Evolutionary conservation across 2,113 vertebrate genomes (phyloP).

Genomic region (Ibidorhyncha struthersii): DNA sequence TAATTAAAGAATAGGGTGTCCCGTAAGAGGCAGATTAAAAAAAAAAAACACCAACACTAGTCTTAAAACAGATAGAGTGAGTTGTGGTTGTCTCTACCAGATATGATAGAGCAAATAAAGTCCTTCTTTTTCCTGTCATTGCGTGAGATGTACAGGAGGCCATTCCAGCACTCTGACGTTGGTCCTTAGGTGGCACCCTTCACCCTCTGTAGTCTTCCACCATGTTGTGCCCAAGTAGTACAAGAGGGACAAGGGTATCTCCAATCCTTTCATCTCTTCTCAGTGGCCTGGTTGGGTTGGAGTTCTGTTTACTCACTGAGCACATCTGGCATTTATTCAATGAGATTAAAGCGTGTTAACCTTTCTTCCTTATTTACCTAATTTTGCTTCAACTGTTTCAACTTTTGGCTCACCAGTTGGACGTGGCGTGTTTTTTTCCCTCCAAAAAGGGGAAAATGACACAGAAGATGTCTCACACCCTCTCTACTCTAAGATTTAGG

Average conservation of each 20-base stretch:
- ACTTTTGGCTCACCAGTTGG: background rate
- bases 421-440: background rate
- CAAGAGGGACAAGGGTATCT: background rate
- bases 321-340: background rate
- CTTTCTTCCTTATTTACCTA: background rate
- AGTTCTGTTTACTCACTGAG: background rate
- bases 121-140: background rate
- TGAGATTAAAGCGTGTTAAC: background rate
- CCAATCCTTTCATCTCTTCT: background rate
- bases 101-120: background rate
- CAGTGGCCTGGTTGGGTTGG: background rate
- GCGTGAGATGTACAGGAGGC: background rate
- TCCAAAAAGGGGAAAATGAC: background rate
- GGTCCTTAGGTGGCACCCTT: background rate
- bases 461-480: background rate
- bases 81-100: background rate
- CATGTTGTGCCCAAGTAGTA: background rate
- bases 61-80: background rate
- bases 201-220: background rate
- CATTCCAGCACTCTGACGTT: accelerated
- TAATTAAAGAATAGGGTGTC: background rate
- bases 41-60: background rate
- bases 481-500: too few relatives aligned
- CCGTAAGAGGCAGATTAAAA: background rate
- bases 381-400: background rate